phyloP scores from a whole-genome alignment of 2,797 vertebrate species.

The Pseudochromis fuscus region DNA sequence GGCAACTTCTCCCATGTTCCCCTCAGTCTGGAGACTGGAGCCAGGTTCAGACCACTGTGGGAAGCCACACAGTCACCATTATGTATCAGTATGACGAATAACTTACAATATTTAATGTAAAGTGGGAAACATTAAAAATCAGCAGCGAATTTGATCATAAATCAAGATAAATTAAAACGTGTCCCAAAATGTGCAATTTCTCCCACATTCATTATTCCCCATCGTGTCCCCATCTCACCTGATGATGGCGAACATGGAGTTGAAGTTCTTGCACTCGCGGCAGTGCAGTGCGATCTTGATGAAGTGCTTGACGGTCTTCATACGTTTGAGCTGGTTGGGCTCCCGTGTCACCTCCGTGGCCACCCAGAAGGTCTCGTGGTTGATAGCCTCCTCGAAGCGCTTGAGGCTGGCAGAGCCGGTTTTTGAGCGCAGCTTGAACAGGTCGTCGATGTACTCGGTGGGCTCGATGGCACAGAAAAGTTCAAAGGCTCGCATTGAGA shows the following conservation, averaged over 20 bases:
- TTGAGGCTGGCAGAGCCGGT: conserved; percentile 92
- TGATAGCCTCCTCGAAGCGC: conserved; percentile 98
- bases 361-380: conserved; percentile 99
- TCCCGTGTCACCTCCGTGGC: conserved; percentile 95
- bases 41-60: conserved; percentile 94
- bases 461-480: conserved; percentile 98
- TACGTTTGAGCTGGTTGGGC: conserved; percentile 96
- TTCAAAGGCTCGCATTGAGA: conserved; percentile 97
- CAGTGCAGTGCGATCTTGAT: conserved; percentile 99
- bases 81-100: no score
- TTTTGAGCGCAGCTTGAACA: conserved; percentile 93
- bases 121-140: no score
- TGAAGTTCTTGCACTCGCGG: conserved; percentile 99
- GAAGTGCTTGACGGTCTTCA: conserved; percentile 99
- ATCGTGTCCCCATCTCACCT: conserved; percentile 89
- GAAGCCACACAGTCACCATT: neutral
- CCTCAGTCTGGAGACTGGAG: conserved; percentile 95
- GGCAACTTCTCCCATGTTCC: conserved; percentile 99
- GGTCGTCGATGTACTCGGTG: conserved; percentile 97
- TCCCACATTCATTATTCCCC: neutral
- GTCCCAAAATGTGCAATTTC: neutral
- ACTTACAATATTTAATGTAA: no score
- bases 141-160: no score
- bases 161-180: no score
- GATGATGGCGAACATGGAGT: conserved; percentile 99